phyloP scores from a whole-genome alignment of 2,888 invertebrate genomes.

The Erebia epiphron region DNA sequence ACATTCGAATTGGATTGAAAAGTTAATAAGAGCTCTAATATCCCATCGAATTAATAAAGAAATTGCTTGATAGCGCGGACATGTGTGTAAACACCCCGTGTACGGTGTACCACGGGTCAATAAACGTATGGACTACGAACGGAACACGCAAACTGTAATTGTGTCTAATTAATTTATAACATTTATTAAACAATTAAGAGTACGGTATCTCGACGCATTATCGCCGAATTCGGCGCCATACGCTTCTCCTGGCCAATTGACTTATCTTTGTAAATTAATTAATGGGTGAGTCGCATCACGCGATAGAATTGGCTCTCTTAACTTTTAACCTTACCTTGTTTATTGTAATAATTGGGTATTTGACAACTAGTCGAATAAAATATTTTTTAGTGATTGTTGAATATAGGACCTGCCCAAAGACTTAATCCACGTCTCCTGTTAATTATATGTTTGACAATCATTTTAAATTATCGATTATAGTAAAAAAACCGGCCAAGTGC shows the following conservation, averaged over 20 bases:
- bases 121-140: conserved; percentile 50
- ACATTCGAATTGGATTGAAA: too few relatives aligned
- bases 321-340: conserved; percentile 17
- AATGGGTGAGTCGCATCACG: conserved; percentile 72
- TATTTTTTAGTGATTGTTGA: too few relatives aligned
- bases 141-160: conserved; percentile 75
- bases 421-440: too few relatives aligned
- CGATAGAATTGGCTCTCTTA: conserved; percentile 62
- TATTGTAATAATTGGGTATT: conserved; percentile 11
- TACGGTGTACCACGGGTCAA: conserved; percentile 49
- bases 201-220: conserved; percentile 76
- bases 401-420: too few relatives aligned
- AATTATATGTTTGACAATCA: too few relatives aligned
- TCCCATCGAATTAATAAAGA: too few relatives aligned
- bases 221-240: conserved; percentile 72
- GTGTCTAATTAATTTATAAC: conserved; percentile 81
- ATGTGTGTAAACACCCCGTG: conserved; percentile 6
- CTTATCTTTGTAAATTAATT: conserved; percentile 78
- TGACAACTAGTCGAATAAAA: not conserved
- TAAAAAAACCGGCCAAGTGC: too few relatives aligned
- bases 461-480: too few relatives aligned
- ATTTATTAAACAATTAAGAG: conserved; percentile 80
- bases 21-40: too few relatives aligned
- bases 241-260: conserved; percentile 69
- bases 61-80: not conserved